Percentiles rank a stretch among this genome's conserved stretches.
phyloP scores from a whole-genome alignment of 1,140 invertebrate species.

The Drosophila rufa region DNA sequence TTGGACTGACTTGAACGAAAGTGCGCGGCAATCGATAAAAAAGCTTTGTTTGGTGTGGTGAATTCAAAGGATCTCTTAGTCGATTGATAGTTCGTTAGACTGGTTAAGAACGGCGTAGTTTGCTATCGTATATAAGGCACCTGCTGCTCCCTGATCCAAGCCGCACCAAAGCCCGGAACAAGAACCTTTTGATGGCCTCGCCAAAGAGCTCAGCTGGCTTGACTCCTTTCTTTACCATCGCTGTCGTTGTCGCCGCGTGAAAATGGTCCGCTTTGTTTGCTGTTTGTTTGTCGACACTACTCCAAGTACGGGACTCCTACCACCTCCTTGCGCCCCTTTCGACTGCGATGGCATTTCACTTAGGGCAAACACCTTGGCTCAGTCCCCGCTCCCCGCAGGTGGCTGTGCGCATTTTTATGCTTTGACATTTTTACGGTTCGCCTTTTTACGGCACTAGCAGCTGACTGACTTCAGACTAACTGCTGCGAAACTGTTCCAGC shows the following conservation, averaged over 20 bases:
- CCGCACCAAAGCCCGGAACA: neutral
- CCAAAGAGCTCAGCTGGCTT: conserved; percentile 66
- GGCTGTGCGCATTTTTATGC: conserved; percentile 69
- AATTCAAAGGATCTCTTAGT: conserved; percentile 38
- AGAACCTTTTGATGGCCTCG: conserved; percentile 36
- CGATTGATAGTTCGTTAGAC: conserved; percentile 58
- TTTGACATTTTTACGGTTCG: conserved; percentile 76
- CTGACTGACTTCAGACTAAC: conserved; percentile 75
- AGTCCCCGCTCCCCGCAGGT: conserved; percentile 21
- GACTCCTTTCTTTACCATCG: conserved; percentile 35
- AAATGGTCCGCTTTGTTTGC: conserved; percentile 71
- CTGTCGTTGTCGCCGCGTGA: conserved; percentile 57
- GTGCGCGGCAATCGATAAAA: conserved; percentile 9
- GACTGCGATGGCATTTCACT: conserved; percentile 63
- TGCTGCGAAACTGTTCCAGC: conserved; percentile 44
- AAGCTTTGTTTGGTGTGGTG: conserved; percentile 1
- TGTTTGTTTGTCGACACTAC: conserved; percentile 72
- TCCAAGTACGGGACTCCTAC: conserved; percentile 27
- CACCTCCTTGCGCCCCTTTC: conserved; percentile 1
- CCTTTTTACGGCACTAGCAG: conserved; percentile 75
- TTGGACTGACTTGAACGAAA: conserved; percentile 19
- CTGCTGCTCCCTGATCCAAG: conserved; percentile 29
- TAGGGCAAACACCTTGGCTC: conserved; percentile 65
- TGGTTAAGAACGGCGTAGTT: conserved; percentile 53
- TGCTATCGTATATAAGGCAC: conserved; percentile 49